phyloP scores from a whole-genome alignment of 37 sponge, comb jelly and placozoan species.

The Hormiphora californensis region DNA sequence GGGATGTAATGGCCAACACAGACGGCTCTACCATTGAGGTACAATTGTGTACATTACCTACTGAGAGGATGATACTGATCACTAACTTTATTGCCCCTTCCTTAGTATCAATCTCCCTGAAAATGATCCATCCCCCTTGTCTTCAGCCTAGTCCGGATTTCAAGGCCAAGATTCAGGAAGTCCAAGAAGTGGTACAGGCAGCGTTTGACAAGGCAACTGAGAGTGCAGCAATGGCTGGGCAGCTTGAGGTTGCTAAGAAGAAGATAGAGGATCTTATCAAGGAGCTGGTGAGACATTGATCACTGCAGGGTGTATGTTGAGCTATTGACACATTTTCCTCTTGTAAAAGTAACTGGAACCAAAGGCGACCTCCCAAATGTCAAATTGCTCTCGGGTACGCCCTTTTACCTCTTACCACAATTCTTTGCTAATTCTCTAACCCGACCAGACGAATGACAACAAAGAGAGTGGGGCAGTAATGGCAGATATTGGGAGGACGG shows the following conservation, averaged over 20 bases:
- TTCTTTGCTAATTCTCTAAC: no score
- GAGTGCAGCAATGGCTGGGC: background rate
- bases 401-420: no score
- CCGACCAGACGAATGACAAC: constrained; percentile 10
- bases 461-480: background rate
- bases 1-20: background rate
- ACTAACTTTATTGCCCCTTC: background rate
- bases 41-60: no score
- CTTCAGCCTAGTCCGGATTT: constrained; percentile 32
- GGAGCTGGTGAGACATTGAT: background rate
- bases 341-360: no score
- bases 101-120: background rate
- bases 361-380: no score
- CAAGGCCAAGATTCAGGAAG: constrained; percentile 37
- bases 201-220: constrained; percentile 37
- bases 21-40: constrained; percentile 42
- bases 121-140: background rate
- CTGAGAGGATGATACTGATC: no score
- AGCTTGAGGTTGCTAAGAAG: background rate
- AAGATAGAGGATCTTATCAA: constrained; percentile 2
- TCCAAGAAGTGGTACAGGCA: constrained; percentile 6
- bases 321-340: no score
- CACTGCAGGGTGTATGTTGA: no score
- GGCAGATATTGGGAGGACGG: background rate
- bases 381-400: no score